These are phyloP conservation scores for Colistium nudipinnis DNA, from an alignment of 2,113 vertebrate genomes.

Conservation along the genomic window DNA sequence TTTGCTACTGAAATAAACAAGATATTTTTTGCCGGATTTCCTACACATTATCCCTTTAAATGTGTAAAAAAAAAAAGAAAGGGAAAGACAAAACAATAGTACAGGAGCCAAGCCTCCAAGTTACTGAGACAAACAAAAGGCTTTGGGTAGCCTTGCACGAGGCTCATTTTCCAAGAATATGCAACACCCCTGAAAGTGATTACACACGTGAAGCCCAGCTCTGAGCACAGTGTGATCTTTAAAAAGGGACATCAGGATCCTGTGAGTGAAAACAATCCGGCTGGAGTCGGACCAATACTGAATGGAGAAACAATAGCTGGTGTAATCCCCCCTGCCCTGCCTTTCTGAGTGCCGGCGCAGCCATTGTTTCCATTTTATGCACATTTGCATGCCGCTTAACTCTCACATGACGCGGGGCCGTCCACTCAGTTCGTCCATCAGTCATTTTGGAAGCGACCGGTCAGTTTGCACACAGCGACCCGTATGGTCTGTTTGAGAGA, in stretches of 20 bases:
- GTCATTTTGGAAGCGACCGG: slow-evolving; percentile 9
- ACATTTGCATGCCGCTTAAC: background rate
- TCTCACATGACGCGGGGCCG: background rate
- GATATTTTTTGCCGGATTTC: slow-evolving; percentile 7
- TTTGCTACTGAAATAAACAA: too few relatives aligned
- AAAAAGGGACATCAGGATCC: slow-evolving; percentile 8
- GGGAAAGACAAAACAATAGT: background rate
- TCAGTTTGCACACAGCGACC: slow-evolving; percentile 21
- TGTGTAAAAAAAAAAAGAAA: background rate
- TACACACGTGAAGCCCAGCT: slow-evolving; percentile 38
- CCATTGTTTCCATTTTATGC: slow-evolving; percentile 38
- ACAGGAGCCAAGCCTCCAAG: slow-evolving; percentile 31
- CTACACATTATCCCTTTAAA: background rate
- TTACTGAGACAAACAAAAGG: slow-evolving; percentile 43
- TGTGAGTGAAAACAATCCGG: slow-evolving; percentile 16
- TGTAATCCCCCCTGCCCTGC: slow-evolving; percentile 34
- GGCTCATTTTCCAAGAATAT: slow-evolving; percentile 36
- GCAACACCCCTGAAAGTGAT: slow-evolving; percentile 31
- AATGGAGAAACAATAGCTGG: slow-evolving; percentile 46
- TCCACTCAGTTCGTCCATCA: slow-evolving; percentile 2
- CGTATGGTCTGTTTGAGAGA: slow-evolving; percentile 8
- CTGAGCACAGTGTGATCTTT: slow-evolving; percentile 12
- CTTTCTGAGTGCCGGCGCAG: slow-evolving; percentile 7
- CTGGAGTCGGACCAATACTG: slow-evolving; percentile 35
- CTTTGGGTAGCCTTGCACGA: slow-evolving; percentile 21